Evolutionary conservation across 2,797 vertebrate species (phyloP).

Genomic region (Gastrophryne carolinensis): DNA sequence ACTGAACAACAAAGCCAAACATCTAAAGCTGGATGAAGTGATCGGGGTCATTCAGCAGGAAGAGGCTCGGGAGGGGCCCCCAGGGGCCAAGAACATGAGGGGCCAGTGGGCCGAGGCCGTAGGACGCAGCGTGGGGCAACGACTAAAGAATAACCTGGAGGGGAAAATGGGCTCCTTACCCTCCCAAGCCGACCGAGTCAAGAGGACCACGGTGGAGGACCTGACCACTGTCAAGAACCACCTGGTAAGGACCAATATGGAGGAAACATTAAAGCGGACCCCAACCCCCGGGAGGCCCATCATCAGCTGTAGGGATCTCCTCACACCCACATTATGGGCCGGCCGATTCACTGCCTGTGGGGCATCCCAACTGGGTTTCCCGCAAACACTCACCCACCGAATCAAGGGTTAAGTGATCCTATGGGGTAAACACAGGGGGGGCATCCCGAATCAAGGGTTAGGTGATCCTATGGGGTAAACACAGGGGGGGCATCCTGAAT

Average conservation of each 20-base stretch:
- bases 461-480: too few species aligned
- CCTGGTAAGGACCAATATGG: constrained; percentile 68
- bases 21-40: constrained; percentile 74
- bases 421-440: too few species aligned
- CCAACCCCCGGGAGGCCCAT: neutral
- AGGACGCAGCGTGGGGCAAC: constrained; percentile 66
- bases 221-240: constrained; percentile 77
- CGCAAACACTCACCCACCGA: too few species aligned
- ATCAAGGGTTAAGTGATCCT: too few species aligned
- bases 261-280: neutral
- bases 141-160: constrained; percentile 68
- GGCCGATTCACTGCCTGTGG: too few species aligned
- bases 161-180: constrained; percentile 59
- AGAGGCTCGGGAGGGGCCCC: constrained; percentile 63
- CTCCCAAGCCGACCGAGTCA: constrained; percentile 70
- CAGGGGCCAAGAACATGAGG: constrained; percentile 63
- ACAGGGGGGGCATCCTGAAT: too few species aligned
- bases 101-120: constrained; percentile 78
- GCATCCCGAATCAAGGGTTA: too few species aligned
- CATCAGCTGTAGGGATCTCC: neutral
- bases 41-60: constrained; percentile 86
- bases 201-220: constrained; percentile 79
- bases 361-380: too few species aligned
- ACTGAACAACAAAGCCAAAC: constrained; percentile 66
- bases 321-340: too few species aligned